These are phyloP conservation scores for Vireo altiloquus DNA, from an alignment of 2,113 vertebrate genomes.

Conservation along the genomic window DNA sequence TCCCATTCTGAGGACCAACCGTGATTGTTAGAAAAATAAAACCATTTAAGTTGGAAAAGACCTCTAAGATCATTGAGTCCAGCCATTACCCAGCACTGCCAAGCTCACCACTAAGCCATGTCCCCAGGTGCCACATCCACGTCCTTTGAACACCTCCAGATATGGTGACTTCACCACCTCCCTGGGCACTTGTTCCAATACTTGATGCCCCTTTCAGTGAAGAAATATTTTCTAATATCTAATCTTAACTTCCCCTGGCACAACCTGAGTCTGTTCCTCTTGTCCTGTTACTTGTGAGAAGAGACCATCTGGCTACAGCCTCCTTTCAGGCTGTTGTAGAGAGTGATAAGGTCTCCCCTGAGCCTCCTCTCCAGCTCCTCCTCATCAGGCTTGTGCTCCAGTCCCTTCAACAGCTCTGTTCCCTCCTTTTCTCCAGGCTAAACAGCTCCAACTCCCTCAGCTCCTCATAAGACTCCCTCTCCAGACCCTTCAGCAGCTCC, in stretches of 20 bases:
- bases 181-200: not conserved
- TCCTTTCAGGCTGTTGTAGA: not conserved
- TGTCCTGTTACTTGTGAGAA: not conserved
- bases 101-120: not conserved
- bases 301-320: not conserved
- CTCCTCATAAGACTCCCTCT: not conserved
- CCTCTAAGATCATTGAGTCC: not conserved
- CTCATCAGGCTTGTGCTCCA: not conserved
- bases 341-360: not conserved
- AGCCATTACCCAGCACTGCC: not conserved
- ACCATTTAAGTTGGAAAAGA: not conserved
- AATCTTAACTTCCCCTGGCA: not conserved
- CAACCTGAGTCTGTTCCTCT: not conserved
- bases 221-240: not conserved
- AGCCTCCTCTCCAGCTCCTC: not conserved
- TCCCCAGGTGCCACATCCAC: not conserved
- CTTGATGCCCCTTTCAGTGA: not conserved
- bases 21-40: not conserved
- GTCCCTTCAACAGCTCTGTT: not conserved
- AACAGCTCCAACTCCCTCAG: not conserved
- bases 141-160: not conserved
- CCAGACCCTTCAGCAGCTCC: not conserved
- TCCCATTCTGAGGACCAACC: fast-evolving
- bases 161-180: not conserved
- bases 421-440: not conserved